These are phyloP conservation scores for Strongylocentrotus purpuratus DNA, from an alignment of 35 echinoderm and acorn worm genomes.

Conservation along the genomic window DNA sequence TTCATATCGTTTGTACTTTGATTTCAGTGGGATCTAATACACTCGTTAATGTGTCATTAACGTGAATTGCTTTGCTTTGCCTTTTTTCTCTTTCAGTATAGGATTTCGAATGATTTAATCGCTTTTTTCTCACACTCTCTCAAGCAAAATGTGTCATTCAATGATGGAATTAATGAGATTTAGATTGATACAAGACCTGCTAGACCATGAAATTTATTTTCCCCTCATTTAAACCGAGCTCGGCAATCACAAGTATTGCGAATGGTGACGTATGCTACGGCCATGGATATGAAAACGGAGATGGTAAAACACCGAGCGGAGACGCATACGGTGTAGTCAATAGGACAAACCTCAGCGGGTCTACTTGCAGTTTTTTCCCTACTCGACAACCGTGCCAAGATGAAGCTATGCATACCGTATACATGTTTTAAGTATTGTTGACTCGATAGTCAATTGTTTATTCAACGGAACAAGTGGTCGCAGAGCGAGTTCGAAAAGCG, in stretches of 20 bases:
- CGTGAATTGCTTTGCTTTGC: too few relatives aligned
- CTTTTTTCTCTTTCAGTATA: too few relatives aligned
- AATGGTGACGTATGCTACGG: neutral
- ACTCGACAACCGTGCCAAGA: neutral
- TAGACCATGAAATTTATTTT: neutral
- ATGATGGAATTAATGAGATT: neutral
- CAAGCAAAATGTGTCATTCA: neutral
- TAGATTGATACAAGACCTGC: neutral
- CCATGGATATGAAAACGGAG: neutral
- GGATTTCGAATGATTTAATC: too few relatives aligned
- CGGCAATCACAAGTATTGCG: neutral
- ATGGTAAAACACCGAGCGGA: neutral
- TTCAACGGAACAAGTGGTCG: neutral
- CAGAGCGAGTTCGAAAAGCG: slow-evolving; percentile 6
- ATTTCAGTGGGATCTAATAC: too few relatives aligned
- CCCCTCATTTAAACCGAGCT: neutral
- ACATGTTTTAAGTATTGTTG: slow-evolving; percentile 5
- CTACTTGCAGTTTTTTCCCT: neutral
- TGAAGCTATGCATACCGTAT: neutral
- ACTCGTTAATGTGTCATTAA: too few relatives aligned
- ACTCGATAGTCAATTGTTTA: slow-evolving; percentile 4
- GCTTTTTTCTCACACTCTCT: neutral
- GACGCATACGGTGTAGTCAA: neutral
- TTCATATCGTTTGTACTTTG: too few relatives aligned
- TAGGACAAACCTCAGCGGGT: neutral